Conservation (phyloP, 2,797 vertebrate species). For the Anguilla marmorata region DNA sequence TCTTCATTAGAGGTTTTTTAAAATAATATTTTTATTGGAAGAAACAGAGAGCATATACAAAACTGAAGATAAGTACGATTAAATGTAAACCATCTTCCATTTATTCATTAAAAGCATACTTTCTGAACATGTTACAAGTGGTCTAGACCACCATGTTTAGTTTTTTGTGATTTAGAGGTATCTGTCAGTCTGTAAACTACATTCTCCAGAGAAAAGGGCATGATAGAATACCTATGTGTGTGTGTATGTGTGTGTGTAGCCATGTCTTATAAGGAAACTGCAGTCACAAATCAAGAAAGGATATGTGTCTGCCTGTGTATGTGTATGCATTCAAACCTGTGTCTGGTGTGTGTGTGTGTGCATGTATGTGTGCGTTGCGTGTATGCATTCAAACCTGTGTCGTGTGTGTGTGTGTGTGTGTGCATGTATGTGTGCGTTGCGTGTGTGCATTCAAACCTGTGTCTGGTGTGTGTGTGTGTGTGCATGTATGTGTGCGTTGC, state of each 20-base stretch:
- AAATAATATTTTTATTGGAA: too few relatives aligned
- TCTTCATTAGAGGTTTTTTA: background rate
- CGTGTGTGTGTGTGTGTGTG: background rate
- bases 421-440: too few relatives aligned
- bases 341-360: background rate
- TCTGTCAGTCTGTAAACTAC: background rate
- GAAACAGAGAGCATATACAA: too few relatives aligned
- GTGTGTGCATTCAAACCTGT: background rate
- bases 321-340: background rate
- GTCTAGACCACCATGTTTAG: background rate
- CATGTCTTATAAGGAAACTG: too few relatives aligned
- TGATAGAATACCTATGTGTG: background rate
- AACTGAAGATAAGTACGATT: too few relatives aligned
- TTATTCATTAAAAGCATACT: background rate
- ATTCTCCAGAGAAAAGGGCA: background rate
- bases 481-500: background rate
- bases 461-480: background rate
- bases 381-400: background rate
- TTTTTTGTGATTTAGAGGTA: background rate
- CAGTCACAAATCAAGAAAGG: too few relatives aligned
- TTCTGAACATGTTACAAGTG: background rate
- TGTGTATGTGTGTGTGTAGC: background rate
- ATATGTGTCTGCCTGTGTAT: too few relatives aligned
- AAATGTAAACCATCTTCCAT: too few relatives aligned
- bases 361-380: too few relatives aligned